Conservation (phyloP, 2,797 vertebrate species). For the Notamacropus eugenii region DNA sequence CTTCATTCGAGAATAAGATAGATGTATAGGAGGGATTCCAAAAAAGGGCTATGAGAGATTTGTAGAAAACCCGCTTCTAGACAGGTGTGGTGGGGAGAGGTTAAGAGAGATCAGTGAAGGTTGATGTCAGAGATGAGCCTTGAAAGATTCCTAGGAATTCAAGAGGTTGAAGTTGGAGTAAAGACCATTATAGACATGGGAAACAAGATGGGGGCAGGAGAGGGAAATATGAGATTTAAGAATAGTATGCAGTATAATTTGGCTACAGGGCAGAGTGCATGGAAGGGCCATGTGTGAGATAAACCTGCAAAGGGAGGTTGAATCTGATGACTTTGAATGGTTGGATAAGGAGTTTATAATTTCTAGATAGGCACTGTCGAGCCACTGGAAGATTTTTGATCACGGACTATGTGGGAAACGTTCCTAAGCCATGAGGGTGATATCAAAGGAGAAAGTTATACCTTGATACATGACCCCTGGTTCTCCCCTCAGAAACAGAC, state of each 20-base stretch:
- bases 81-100: neutral
- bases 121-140: neutral
- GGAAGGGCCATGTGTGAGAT: neutral
- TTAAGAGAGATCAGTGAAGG: neutral
- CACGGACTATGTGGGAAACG: neutral
- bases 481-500: neutral
- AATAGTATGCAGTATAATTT: neutral
- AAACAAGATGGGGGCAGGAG: neutral
- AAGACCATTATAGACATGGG: neutral
- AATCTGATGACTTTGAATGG: neutral
- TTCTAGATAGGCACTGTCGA: neutral
- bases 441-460: neutral
- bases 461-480: neutral
- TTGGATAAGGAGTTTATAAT: neutral
- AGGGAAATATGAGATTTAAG: neutral
- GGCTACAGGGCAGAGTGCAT: neutral
- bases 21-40: neutral
- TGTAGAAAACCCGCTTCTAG: neutral
- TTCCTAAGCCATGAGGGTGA: neutral
- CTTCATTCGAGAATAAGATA: neutral
- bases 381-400: neutral
- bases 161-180: neutral
- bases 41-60: neutral
- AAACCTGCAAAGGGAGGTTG: neutral
- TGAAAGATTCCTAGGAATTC: neutral